phyloP scores from a whole-genome alignment of 2,797 vertebrate species.

The Thripadectes ignobilis region DNA sequence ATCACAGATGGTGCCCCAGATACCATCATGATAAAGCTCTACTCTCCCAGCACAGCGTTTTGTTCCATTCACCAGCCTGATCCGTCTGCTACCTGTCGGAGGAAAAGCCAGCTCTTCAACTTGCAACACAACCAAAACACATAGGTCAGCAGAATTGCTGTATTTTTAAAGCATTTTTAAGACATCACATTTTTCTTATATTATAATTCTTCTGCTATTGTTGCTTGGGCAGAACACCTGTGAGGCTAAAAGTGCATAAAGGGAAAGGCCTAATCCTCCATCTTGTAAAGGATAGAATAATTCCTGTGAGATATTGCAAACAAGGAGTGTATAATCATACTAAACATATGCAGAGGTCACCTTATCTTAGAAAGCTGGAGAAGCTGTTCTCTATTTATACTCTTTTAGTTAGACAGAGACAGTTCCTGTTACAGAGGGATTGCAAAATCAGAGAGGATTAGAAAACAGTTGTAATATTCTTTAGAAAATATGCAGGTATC shows the following conservation, averaged over 20 bases:
- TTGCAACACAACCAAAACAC: neutral
- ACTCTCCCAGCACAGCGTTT: slow-evolving; percentile 65
- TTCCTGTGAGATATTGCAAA: neutral
- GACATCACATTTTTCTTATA: neutral
- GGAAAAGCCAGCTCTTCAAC: neutral
- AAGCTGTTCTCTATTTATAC: neutral
- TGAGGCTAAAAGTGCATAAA: neutral
- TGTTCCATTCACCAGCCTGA: slow-evolving; percentile 60
- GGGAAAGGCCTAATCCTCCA: neutral
- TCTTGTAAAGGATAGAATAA: neutral
- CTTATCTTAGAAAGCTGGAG: neutral
- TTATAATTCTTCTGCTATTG: neutral
- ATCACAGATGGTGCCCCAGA: slow-evolving; percentile 73
- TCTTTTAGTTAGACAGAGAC: neutral
- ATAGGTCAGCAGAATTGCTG: neutral
- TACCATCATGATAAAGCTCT: slow-evolving; percentile 56
- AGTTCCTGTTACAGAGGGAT: neutral
- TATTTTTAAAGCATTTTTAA: neutral
- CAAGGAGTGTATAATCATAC: neutral
- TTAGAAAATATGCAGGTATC: neutral
- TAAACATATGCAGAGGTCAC: neutral
- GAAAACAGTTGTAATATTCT: neutral
- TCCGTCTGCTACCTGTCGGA: slow-evolving; percentile 27
- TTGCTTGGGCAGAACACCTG: neutral
- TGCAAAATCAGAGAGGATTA: neutral